A percentile compares a stretch with the other conserved stretches of the same genome.
phyloP scores from a whole-genome alignment of 2,113 vertebrate species.

The Bubo blakistoni region DNA sequence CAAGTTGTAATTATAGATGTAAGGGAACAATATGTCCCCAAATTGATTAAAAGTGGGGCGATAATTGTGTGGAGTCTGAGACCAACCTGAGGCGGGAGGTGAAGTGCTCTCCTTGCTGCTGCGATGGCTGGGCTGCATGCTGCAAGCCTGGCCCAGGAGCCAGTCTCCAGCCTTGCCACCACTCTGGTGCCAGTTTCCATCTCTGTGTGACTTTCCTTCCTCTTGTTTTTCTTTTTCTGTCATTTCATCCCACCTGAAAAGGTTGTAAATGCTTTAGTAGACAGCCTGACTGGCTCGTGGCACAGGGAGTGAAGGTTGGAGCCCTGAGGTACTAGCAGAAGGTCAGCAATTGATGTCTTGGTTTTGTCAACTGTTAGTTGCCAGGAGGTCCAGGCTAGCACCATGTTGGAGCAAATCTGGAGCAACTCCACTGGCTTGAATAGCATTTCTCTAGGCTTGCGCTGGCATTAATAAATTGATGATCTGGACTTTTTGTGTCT shows the following conservation, averaged over 20 bases:
- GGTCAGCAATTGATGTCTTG: neutral
- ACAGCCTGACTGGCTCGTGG: neutral
- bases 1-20: neutral
- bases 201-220: neutral
- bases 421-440: neutral
- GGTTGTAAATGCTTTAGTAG: neutral
- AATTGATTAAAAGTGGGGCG: neutral
- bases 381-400: neutral
- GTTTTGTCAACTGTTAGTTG: neutral
- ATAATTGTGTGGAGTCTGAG: neutral
- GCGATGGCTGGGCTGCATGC: fast-evolving
- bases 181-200: neutral
- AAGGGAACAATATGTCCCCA: neutral
- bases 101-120: neutral
- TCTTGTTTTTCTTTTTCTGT: neutral
- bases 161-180: neutral
- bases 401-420: neutral
- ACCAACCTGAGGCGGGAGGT: neutral
- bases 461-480: neutral
- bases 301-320: neutral
- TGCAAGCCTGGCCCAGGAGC: neutral
- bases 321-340: neutral
- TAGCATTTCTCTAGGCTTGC: neutral
- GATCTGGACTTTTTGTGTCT: neutral
- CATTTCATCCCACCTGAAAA: neutral